Percentiles rank a stretch among this genome's conserved stretches.
These are phyloP conservation scores for Girardinus metallicus DNA, from an alignment of 2,797 vertebrate genomes.

Conservation along the genomic window DNA sequence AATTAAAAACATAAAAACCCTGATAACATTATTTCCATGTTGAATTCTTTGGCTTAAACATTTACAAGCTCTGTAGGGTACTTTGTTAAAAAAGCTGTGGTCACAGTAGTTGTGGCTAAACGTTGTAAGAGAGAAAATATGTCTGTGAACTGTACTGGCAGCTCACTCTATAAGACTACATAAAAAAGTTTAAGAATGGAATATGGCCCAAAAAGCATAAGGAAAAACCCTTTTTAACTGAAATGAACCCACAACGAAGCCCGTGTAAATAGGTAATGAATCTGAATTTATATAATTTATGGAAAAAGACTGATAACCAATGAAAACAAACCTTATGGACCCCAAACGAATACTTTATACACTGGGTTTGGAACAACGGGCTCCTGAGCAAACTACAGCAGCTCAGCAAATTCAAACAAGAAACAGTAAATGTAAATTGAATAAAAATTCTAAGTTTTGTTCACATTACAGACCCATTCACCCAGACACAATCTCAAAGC, in stretches of 20 bases:
- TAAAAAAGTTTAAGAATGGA: background rate
- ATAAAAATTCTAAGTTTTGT: background rate
- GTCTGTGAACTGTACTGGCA: background rate
- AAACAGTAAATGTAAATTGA: constrained; percentile 14
- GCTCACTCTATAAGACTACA: background rate
- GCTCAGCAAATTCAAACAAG: constrained; percentile 52
- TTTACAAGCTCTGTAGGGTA: constrained; percentile 20
- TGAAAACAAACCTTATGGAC: constrained; percentile 11
- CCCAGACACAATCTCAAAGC: background rate
- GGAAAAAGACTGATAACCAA: constrained; percentile 8
- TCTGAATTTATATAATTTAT: constrained; percentile 10
- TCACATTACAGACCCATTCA: background rate
- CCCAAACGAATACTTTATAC: constrained; percentile 35
- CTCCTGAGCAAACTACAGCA: constrained; percentile 32
- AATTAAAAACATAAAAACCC: constrained; percentile 9
- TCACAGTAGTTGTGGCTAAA: background rate
- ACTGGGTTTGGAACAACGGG: constrained; percentile 58
- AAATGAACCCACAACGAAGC: background rate
- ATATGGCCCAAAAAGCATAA: constrained; percentile 3
- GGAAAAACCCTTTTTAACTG: background rate
- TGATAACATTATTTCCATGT: constrained; percentile 12
- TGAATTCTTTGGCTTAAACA: constrained; percentile 13
- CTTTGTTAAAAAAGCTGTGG: constrained; percentile 17
- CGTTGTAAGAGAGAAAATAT: constrained; percentile 13
- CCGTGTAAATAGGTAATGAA: background rate